phyloP scores from a whole-genome alignment of 2,113 vertebrate genomes.

The Barbus barbus region DNA sequence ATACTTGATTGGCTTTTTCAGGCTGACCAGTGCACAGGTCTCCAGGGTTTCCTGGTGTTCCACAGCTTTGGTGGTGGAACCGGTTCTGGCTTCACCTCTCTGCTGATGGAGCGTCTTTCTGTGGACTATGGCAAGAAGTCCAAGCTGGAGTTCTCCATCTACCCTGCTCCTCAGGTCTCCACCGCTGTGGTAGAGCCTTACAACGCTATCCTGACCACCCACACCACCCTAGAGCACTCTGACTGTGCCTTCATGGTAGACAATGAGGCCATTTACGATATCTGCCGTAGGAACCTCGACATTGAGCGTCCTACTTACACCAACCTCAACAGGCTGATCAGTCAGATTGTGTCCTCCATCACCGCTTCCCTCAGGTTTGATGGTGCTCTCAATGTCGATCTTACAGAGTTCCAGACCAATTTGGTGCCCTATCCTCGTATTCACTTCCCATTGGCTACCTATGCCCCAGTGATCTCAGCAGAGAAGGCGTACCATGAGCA shows the following conservation, averaged over 20 bases:
- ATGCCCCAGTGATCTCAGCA: constrained; percentile 76
- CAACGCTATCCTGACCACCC: constrained; percentile 61
- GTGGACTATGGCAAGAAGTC: constrained; percentile 90
- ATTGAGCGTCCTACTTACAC: constrained; percentile 77
- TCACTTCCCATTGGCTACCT: constrained; percentile 71
- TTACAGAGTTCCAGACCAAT: constrained; percentile 87
- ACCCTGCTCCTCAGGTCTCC: constrained; percentile 79
- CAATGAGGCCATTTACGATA: constrained; percentile 80
- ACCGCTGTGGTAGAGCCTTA: constrained; percentile 63
- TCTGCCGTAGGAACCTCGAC: constrained; percentile 78
- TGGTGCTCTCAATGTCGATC: constrained; percentile 86
- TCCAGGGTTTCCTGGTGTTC: constrained; percentile 73
- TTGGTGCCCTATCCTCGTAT: constrained; percentile 65
- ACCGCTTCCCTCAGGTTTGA: constrained; percentile 85
- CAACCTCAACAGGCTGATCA: constrained; percentile 73
- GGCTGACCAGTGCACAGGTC: constrained; percentile 71
- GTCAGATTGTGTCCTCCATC: constrained; percentile 78
- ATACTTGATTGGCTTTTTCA: background rate
- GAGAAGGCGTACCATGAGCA: constrained; percentile 79
- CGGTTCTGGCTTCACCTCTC: constrained; percentile 79
- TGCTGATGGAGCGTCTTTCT: constrained; percentile 93
- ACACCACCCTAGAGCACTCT: constrained; percentile 79
- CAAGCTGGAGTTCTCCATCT: constrained; percentile 91
- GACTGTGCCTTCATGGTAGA: constrained; percentile 83
- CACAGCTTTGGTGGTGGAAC: constrained; percentile 70